Evolutionary conservation across 2,113 vertebrate species (phyloP).

Genomic region (Vireo altiloquus): DNA sequence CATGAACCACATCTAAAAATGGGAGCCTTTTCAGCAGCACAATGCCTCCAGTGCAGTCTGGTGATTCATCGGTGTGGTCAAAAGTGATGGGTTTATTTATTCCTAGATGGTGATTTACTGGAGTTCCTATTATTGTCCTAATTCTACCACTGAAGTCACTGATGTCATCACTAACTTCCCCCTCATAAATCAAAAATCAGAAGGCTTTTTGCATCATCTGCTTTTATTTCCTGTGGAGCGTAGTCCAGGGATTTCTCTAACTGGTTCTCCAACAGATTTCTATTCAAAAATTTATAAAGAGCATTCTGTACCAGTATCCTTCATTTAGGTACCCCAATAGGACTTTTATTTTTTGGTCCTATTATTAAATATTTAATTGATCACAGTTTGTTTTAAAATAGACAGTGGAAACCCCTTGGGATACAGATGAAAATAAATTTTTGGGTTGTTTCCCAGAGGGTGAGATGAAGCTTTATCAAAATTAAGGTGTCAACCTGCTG

Average conservation of each 20-base stretch:
- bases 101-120: neutral
- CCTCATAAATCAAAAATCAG: neutral
- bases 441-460: neutral
- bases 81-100: neutral
- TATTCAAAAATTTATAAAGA: neutral
- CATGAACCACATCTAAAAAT: neutral
- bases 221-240: neutral
- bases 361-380: too few relatives aligned
- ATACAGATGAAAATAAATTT: neutral
- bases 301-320: neutral
- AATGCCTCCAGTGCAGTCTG: neutral
- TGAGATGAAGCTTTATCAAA: neutral
- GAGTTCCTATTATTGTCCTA: neutral
- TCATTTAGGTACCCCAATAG: neutral
- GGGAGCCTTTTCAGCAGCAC: neutral
- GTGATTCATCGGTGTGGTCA: neutral
- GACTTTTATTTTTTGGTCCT: neutral
- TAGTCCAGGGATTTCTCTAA: neutral
- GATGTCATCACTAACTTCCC: neutral
- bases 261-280: neutral
- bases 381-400: neutral
- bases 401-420: neutral
- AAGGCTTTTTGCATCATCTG: neutral
- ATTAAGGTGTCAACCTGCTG: neutral
- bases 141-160: neutral